phyloP scores from a whole-genome alignment of 23 tunicate species.

The Oikopleura dioica region DNA sequence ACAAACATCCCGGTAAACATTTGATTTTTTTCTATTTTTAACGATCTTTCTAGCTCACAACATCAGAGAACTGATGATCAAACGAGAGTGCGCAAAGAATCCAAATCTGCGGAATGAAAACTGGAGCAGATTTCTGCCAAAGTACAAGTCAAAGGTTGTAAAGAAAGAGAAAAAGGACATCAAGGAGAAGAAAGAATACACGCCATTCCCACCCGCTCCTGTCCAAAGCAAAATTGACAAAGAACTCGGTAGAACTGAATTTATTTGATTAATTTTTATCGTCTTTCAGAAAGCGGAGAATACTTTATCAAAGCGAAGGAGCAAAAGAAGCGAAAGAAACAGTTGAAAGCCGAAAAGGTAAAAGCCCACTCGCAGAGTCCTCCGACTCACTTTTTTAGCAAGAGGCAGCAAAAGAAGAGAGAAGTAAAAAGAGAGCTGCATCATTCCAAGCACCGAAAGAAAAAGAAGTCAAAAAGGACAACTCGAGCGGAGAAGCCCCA shows the following conservation, averaged over 20 bases:
- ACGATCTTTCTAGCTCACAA: conserved; percentile 21
- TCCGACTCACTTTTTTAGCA: no score
- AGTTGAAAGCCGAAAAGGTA: conserved; percentile 35
- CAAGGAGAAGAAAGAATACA: conserved; percentile 61
- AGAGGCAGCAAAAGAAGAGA: not conserved
- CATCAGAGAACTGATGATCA: conserved; percentile 75
- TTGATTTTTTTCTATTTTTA: not conserved
- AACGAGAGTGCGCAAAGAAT: conserved; percentile 59
- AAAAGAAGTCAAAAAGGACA: not conserved
- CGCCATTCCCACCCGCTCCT: conserved; percentile 98
- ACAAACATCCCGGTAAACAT: conserved; percentile 52
- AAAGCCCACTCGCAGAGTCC: no score
- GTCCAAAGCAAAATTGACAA: conserved; percentile 36
- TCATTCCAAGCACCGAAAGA: not conserved
- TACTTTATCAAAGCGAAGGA: conserved; percentile 71
- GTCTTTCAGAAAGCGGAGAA: conserved; percentile 42
- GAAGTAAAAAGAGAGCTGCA: not conserved
- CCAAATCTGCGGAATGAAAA: conserved; percentile 66
- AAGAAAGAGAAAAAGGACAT: conserved; percentile 23
- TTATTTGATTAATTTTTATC: not conserved
- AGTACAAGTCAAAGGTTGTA: conserved; percentile 51
- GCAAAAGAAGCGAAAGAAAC: conserved; percentile 25
- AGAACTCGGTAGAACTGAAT: not conserved
- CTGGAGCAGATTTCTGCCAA: conserved; percentile 89
- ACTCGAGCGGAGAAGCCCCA: not conserved